Evolutionary conservation across 1,140 invertebrate species (phyloP).

Genomic region (Heliconius himera): DNA sequence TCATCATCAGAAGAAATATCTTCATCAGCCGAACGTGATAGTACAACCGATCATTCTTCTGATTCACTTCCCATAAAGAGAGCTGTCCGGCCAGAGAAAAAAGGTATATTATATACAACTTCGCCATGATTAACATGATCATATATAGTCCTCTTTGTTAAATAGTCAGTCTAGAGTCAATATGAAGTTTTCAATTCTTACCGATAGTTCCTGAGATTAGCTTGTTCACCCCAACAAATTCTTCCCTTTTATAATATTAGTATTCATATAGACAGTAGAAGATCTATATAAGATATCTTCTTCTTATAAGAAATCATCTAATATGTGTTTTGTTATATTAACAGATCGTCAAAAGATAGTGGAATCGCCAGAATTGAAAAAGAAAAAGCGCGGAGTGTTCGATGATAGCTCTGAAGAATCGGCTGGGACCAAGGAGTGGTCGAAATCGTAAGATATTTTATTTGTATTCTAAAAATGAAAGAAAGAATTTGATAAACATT

Average conservation of each 20-base stretch:
- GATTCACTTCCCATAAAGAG: constrained; percentile 70
- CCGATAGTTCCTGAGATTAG: no score
- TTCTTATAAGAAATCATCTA: no score
- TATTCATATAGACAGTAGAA: no score
- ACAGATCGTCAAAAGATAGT: constrained; percentile 61
- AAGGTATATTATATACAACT: constrained; percentile 45
- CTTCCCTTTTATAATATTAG: no score
- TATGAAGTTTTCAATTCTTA: no score
- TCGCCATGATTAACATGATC: no score
- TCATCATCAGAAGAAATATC: constrained; percentile 71
- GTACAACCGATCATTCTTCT: constrained; percentile 62
- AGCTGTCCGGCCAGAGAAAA: constrained; percentile 55
- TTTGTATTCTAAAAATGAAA: no score
- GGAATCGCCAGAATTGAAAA: constrained; percentile 71
- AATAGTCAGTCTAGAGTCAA: no score
- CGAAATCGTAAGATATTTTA: constrained; percentile 50
- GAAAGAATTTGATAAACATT: no score
- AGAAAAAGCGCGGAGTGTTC: constrained; percentile 71
- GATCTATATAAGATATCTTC: no score
- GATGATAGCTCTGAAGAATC: constrained; percentile 71
- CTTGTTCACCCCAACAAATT: no score
- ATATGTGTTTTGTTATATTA: constrained; percentile 9
- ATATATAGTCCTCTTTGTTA: no score
- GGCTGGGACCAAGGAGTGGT: constrained; percentile 67
- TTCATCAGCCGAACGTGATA: constrained; percentile 64